Percentiles rank a stretch among this genome's conserved stretches.
Conservation (phyloP, 2,888 invertebrate species). For the Melikaiella ostensackeni region DNA sequence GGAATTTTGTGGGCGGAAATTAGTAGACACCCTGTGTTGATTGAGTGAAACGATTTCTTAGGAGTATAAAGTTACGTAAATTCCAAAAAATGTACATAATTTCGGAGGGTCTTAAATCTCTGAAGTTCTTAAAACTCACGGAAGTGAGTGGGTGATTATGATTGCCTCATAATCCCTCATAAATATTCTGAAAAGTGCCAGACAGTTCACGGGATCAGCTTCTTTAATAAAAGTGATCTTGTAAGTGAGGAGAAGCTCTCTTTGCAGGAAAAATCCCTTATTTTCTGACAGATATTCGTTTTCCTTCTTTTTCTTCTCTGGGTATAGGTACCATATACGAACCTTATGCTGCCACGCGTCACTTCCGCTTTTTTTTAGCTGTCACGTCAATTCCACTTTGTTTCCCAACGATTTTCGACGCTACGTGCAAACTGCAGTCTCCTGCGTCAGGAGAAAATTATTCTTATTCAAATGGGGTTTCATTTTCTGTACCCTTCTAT, state of each 20-base stretch:
- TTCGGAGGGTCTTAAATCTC: not conserved
- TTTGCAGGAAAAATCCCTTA: constrained; percentile 6
- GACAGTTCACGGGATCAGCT: constrained; percentile 27
- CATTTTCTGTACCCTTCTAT: not conserved
- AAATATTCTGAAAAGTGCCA: constrained; percentile 27
- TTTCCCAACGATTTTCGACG: constrained; percentile 23
- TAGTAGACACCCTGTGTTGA: not conserved
- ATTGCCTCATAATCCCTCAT: constrained; percentile 27
- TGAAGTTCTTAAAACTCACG: not conserved
- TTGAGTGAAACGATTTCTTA: not conserved
- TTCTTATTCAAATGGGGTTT: constrained; percentile 20
- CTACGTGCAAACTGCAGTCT: constrained; percentile 5
- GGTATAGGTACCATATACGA: constrained; percentile 7
- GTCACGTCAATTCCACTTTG: constrained; percentile 33
- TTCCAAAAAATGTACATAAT: not conserved
- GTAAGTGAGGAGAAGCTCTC: not conserved
- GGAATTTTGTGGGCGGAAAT: too few relatives aligned
- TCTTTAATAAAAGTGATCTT: constrained; percentile 21
- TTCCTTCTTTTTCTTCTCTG: not conserved
- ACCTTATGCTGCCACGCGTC: constrained; percentile 29
- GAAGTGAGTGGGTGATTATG: constrained; percentile 26
- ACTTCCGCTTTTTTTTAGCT: constrained; percentile 28
- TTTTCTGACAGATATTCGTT: constrained; percentile 35
- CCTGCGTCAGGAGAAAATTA: constrained; percentile 14
- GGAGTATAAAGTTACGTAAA: not conserved